Percentiles rank a stretch among this genome's conserved stretches.
Evolutionary conservation across 2,888 invertebrate species (phyloP).

Genomic region (Eilema griseolum): DNA sequence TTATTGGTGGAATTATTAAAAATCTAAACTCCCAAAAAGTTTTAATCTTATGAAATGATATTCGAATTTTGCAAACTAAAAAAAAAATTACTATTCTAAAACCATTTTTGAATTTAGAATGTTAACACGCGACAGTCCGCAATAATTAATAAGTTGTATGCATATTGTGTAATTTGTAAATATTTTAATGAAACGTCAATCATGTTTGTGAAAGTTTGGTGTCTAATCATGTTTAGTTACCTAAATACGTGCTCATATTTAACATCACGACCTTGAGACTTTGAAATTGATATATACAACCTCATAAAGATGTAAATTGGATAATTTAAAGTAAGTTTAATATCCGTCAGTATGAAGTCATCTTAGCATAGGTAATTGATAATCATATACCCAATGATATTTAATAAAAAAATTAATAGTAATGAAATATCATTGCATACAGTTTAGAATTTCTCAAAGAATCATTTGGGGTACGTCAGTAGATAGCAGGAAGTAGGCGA

Average conservation of each 20-base stretch:
- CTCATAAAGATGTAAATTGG: not conserved
- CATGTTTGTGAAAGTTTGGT: conserved; percentile 10
- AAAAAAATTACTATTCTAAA: not conserved
- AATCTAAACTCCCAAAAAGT: too few relatives aligned
- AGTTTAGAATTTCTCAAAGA: not conserved
- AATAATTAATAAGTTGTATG: too few relatives aligned
- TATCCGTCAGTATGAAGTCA: not conserved
- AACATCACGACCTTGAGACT: conserved; percentile 6
- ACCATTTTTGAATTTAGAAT: not conserved
- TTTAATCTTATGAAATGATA: too few relatives aligned
- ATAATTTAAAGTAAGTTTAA: not conserved
- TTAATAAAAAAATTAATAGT: too few relatives aligned
- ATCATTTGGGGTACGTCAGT: too few relatives aligned
- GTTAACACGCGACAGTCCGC: not conserved
- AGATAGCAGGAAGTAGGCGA: too few relatives aligned
- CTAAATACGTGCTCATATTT: not conserved
- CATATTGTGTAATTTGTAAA: not conserved
- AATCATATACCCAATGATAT: not conserved
- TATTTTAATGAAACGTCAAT: conserved; percentile 6
- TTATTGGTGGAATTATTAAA: not conserved
- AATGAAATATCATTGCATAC: too few relatives aligned
- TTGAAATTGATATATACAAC: not conserved
- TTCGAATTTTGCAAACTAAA: too few relatives aligned
- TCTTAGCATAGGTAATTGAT: not conserved
- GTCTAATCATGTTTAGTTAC: not conserved